phyloP scores from a whole-genome alignment of 2,797 vertebrate species.

The Pipistrellus pygmaeus region DNA sequence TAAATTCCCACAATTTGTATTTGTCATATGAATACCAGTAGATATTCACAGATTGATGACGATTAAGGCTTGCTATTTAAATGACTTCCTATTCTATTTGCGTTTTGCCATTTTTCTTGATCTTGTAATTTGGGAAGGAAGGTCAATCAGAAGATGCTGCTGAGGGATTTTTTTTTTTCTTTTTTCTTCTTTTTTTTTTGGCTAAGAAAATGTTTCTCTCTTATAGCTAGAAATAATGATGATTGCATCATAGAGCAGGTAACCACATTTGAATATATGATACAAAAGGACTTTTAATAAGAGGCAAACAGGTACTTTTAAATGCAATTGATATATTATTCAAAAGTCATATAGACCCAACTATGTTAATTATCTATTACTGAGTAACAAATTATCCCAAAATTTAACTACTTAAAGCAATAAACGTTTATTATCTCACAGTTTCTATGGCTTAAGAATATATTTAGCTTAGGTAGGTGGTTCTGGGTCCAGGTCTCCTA shows the following conservation, averaged over 20 bases:
- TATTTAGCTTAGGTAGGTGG: neutral
- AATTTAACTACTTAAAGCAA: constrained; percentile 5
- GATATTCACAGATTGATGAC: neutral
- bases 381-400: neutral
- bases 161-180: neutral
- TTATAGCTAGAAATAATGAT: neutral
- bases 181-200: neutral
- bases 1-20: neutral
- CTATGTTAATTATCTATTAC: neutral
- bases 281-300: neutral
- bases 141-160: neutral
- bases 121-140: constrained; percentile 3
- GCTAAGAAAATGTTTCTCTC: neutral
- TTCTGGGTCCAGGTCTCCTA: neutral
- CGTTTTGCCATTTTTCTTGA: neutral
- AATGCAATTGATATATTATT: neutral
- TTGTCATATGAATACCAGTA: neutral
- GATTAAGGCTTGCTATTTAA: neutral
- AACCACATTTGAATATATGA: constrained; percentile 29
- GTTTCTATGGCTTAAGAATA: neutral
- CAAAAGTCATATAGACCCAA: neutral
- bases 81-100: neutral
- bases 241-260: neutral
- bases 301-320: neutral
- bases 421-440: neutral